Conservation (phyloP, 2,797 vertebrate genomes). For the Eutrigla gurnardus region DNA sequence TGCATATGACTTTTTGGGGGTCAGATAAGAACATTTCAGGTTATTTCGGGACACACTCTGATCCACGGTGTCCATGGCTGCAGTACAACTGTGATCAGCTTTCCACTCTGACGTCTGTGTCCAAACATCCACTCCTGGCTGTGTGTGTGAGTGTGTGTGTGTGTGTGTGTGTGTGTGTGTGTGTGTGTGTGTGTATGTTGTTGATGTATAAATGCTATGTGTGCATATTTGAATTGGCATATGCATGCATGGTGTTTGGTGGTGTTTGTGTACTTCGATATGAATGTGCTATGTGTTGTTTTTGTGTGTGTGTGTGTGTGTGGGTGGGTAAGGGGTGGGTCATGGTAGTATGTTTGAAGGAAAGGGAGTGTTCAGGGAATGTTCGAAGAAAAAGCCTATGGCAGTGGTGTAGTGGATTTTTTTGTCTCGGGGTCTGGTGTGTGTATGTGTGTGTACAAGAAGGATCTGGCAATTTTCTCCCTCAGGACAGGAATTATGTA, state of each 20-base stretch:
- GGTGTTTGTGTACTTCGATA: slow-evolving; percentile 15
- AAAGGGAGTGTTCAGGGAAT: slow-evolving; percentile 49
- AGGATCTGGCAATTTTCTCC: slow-evolving; percentile 65
- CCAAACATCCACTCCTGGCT: slow-evolving; percentile 69
- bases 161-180: slow-evolving; percentile 17
- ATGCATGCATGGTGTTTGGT: slow-evolving; percentile 22
- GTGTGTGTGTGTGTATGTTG: slow-evolving; percentile 24
- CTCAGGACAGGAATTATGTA: slow-evolving; percentile 67
- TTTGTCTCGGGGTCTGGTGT: slow-evolving; percentile 43
- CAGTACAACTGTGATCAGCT: slow-evolving; percentile 73
- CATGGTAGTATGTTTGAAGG: slow-evolving; percentile 31
- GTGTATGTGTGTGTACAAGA: slow-evolving; percentile 30
- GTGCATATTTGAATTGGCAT: slow-evolving; percentile 41
- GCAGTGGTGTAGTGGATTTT: slow-evolving; percentile 54
- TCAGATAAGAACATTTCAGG: slow-evolving; percentile 65
- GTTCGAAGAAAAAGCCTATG: slow-evolving; percentile 54
- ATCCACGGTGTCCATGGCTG: slow-evolving; percentile 67
- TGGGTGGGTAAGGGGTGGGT: slow-evolving; percentile 33
- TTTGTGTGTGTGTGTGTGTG: slow-evolving; percentile 9
- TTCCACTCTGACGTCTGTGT: slow-evolving; percentile 71
- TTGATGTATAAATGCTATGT: slow-evolving; percentile 43
- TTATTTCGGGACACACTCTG: slow-evolving; percentile 74
- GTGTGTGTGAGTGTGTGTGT: slow-evolving; percentile 20
- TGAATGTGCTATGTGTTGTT: slow-evolving; percentile 14
- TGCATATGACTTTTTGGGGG: slow-evolving; percentile 36